Conservation (phyloP, 2,888 invertebrate species). For the Bugulina stolonifera region DNA sequence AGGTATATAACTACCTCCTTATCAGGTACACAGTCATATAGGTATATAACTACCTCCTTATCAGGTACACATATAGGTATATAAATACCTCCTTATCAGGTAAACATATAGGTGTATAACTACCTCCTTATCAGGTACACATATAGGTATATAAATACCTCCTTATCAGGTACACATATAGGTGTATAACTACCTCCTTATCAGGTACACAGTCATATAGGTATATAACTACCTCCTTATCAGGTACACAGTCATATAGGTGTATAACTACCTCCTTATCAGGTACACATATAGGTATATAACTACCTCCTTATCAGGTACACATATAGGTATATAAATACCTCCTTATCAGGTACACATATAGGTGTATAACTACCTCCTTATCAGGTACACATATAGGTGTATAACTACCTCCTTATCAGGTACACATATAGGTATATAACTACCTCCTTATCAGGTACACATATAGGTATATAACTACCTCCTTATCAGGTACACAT, state of each 20-base stretch:
- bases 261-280: slow-evolving; percentile 87
- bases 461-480: no score
- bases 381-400: no score
- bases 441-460: no score
- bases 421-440: no score
- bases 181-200: slow-evolving; percentile 93
- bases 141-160: slow-evolving; percentile 85
- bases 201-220: slow-evolving; percentile 93
- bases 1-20: slow-evolving; percentile 86
- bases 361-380: no score
- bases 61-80: slow-evolving; percentile 95
- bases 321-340: no score
- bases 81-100: slow-evolving; percentile 84
- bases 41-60: slow-evolving; percentile 93
- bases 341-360: no score
- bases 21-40: slow-evolving; percentile 91
- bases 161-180: slow-evolving; percentile 91
- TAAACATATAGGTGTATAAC: slow-evolving; percentile 94
- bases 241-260: slow-evolving; percentile 96
- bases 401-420: no score
- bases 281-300: no score
- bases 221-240: slow-evolving; percentile 84
- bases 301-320: no score
- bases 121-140: slow-evolving; percentile 92
- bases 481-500: no score